Conservation (phyloP, 2,113 vertebrate genomes). For the Sardina pilchardus region DNA sequence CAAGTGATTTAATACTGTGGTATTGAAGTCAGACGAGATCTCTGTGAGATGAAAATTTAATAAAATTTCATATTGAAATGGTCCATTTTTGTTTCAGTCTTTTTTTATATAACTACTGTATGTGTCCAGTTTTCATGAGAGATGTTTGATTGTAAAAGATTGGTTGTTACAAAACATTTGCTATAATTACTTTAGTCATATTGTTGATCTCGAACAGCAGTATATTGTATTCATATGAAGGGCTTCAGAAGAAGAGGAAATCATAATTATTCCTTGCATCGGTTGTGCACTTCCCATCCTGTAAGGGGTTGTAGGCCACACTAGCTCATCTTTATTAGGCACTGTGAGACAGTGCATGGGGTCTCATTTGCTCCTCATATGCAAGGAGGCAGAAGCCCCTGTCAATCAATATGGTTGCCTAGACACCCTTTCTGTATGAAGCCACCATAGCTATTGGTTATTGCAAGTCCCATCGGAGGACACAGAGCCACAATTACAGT, state of each 20-base stretch:
- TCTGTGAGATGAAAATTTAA: slow-evolving; percentile 70
- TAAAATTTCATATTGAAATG: slow-evolving; percentile 76
- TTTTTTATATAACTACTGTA: not conserved
- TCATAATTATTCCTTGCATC: not conserved
- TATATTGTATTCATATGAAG: not conserved
- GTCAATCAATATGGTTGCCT: slow-evolving; percentile 47
- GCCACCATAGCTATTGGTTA: slow-evolving; percentile 36
- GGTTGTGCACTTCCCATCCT: not conserved
- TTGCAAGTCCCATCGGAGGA: slow-evolving; percentile 15
- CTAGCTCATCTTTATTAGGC: not conserved
- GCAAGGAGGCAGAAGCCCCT: not conserved
- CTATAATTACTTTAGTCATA: not conserved
- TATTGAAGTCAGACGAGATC: slow-evolving; percentile 65
- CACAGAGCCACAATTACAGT: not conserved
- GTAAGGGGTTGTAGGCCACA: not conserved
- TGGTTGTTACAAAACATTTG: not conserved
- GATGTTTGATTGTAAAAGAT: not conserved
- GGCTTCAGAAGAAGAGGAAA: not conserved
- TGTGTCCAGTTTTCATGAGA: not conserved
- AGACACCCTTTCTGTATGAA: slow-evolving; percentile 35
- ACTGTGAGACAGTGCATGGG: not conserved
- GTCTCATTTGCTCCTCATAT: not conserved
- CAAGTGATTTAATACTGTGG: slow-evolving; percentile 66
- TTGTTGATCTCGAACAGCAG: not conserved
- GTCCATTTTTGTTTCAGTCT: slow-evolving; percentile 19